Base-by-base conservation (phyloP, 2,797 vertebrate genomes). In the Synaphobranchus kaupii region DNA sequence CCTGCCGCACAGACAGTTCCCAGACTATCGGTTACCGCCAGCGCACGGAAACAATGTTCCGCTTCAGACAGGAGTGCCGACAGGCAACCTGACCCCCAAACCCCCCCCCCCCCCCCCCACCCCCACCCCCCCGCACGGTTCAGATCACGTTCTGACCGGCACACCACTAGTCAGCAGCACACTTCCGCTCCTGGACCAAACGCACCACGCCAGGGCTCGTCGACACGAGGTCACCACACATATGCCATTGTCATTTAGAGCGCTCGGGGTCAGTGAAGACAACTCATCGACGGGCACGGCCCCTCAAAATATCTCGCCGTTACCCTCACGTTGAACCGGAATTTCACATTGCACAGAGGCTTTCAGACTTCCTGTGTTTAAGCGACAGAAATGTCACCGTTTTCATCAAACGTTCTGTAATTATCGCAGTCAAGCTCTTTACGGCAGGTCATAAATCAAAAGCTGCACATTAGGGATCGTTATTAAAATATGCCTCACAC, bases 1-100 rank as follows among this genome's bases (percentile, higher is more conserved):
- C 92, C 92, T 93, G 92, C 87, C 85, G 88, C 7, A 39, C 71
- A 92, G 88, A 93, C 90, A 89, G 90, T 87, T 93, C 93, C 91
- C 93, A 93, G 86, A 87, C 88, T 91, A 92, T 91, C 92, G 88
- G 90, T 92, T 92, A 91, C 90, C 68, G 90, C 85, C 89, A 87
- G 85, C 86, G 90, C 90, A 83, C 84, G 89, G 90, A 94, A 90
- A 91, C 89, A 91, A 73, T 91, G 88, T 92, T 89, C 84, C 92
- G 89, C 91, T 91, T 85, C 92, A 87, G 91, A 92, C 91, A 92
- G 90, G 47, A 90, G 85, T 85, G 87, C 85, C 89, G 90, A 87
- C 89, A 6, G 8, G 89, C 88, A 90, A 87, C 84, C 88, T 34
- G 68, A 78, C 9, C 34, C 60, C 34, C 39, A 39, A 39, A 39